Base-by-base conservation (phyloP, 1,140 invertebrate species). In the Drosophila bifasciata region DNA sequence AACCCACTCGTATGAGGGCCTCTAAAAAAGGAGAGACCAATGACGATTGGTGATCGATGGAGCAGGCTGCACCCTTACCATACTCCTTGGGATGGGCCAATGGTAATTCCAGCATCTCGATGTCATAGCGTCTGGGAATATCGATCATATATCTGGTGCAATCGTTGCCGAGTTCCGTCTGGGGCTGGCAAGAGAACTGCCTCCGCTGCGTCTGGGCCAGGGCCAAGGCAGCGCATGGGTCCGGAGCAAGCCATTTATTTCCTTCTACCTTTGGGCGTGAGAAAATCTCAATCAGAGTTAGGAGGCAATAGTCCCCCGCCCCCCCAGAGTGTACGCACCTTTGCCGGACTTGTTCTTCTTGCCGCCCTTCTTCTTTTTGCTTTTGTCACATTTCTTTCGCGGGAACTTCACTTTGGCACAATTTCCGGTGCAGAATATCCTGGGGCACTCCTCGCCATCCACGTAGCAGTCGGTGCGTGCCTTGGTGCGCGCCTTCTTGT, bases 321-420 rank as follows among this genome's bases (percentile, higher is more conserved):
- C 21, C 2, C 1, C 1, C 3, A 13, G 6, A 23, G 25, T 13
- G 3, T 67, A 79, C 61, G 39, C 44, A 76, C 62, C 28, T 36
- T 66, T 32, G 4, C 3, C 4, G 32, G 32, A 4, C 11, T 36
- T 36, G 32, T 13, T 13, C 11, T 36, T 36, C 11, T 36, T 36
- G 32, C n/a, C 7, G 2, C 55, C 55, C 40, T 50, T 44, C 5
- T 4, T 32, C 11, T 51, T 55, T 8, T 61, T 45, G 6, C 11
- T 25, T 7, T 64, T 63, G 0, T 68, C 77, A 5, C 81, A 86
- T 19, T 88, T 86, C 17, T 88, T 89, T 0, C 57, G 58, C 0
- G 74, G 83, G 5, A 62, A 46, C 43, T 53, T 52, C 0, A 88
- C 59, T 3, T 19, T 39, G 4, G 19, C 41, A 45, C 79, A 81